A percentile compares a stretch with the other conserved stretches of the same genome.
Evolutionary conservation across 2,797 vertebrate genomes (phyloP).

Genomic region (Darevskia mixta): DNA sequence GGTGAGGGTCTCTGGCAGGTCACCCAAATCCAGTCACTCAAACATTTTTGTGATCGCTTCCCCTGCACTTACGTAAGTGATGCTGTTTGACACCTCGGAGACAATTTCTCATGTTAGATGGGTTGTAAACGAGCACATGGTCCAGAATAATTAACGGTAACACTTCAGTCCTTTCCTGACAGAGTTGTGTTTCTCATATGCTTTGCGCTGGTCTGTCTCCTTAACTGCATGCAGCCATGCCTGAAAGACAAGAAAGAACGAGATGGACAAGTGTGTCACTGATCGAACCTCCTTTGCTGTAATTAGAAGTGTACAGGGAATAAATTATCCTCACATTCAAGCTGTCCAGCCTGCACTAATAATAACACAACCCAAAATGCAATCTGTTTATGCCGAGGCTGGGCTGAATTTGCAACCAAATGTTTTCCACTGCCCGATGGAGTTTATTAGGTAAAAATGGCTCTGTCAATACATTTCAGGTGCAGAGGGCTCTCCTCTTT

Average conservation of each 20-base stretch:
- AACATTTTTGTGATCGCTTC: constrained; percentile 74
- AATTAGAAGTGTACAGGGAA: constrained; percentile 86
- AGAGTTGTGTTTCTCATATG: constrained; percentile 74
- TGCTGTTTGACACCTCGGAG: constrained; percentile 79
- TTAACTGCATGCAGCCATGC: constrained; percentile 75
- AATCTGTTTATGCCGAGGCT: constrained; percentile 74
- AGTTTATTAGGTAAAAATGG: constrained; percentile 57
- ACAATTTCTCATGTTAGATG: constrained; percentile 78
- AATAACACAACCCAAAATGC: constrained; percentile 80
- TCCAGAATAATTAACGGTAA: constrained; percentile 80
- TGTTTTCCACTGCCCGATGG: constrained; percentile 60
- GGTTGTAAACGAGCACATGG: constrained; percentile 80
- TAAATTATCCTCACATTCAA: constrained; percentile 85
- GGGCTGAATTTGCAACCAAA: constrained; percentile 72
- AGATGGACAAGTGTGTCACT: constrained; percentile 82
- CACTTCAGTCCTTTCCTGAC: constrained; percentile 81
- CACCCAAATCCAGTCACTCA: constrained; percentile 78
- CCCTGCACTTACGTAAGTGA: constrained; percentile 75
- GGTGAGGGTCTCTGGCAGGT: constrained; percentile 71
- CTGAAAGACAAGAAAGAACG: constrained; percentile 78
- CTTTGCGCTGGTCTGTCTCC: constrained; percentile 73
- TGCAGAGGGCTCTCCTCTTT: constrained; percentile 12
- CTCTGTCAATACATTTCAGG: not conserved
- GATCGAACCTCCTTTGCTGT: constrained; percentile 77
- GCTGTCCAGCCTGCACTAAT: constrained; percentile 85